A percentile compares a stretch with the other conserved stretches of the same genome.
These are phyloP conservation scores for Rhynchomys soricoides DNA, from an alignment of 2,113 vertebrate genomes.

Conservation along the genomic window DNA sequence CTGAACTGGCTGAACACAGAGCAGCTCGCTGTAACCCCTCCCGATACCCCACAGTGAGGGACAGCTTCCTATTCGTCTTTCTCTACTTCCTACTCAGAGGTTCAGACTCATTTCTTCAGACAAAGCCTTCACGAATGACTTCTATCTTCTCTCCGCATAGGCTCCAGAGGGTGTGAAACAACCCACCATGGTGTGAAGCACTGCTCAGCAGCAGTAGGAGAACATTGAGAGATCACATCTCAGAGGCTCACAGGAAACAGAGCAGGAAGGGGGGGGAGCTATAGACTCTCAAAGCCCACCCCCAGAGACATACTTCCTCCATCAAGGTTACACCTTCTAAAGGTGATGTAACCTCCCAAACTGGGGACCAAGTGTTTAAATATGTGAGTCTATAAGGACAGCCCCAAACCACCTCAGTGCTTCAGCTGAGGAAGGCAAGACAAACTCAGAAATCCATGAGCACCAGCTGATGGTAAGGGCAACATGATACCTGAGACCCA, in stretches of 20 bases:
- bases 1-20: background rate
- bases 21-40: no score
- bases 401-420: background rate
- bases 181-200: rapidly evolving
- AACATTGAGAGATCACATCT: background rate
- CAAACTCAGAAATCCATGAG: background rate
- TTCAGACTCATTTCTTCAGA: no score
- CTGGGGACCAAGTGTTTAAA: background rate
- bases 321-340: background rate
- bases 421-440: background rate
- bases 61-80: background rate
- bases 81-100: background rate
- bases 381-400: background rate
- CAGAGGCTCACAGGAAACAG: background rate
- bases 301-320: background rate
- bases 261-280: background rate
- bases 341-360: background rate
- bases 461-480: no score
- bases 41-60: no score
- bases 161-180: background rate
- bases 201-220: background rate
- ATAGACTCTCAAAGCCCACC: background rate
- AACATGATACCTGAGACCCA: background rate
- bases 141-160: background rate
- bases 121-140: background rate